phyloP scores from a whole-genome alignment of 1,140 invertebrate species.

The Hyles euphorbiae region DNA sequence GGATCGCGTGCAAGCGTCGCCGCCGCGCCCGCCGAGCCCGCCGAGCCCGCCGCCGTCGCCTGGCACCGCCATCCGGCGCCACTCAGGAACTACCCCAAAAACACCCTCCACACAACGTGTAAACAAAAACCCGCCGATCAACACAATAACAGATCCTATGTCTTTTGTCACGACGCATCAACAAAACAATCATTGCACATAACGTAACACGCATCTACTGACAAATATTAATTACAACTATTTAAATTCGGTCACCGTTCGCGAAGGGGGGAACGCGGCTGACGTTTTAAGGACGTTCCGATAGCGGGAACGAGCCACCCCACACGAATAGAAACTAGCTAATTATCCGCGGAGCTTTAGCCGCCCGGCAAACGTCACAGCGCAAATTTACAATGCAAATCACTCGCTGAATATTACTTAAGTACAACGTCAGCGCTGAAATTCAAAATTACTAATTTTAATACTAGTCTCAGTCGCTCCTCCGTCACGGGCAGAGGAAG shows the following conservation, averaged over 20 bases:
- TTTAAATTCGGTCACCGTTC: constrained; percentile 19
- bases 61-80: constrained; percentile 58
- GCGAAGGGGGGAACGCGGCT: constrained; percentile 32
- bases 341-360: constrained; percentile 71
- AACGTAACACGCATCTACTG: constrained; percentile 27
- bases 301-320: constrained; percentile 37
- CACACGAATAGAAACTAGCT: constrained; percentile 70
- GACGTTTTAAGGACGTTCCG: constrained; percentile 54
- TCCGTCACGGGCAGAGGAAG: constrained; percentile 59
- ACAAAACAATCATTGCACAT: constrained; percentile 17
- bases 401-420: constrained; percentile 68
- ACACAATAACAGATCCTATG: constrained; percentile 13
- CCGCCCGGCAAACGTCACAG: constrained; percentile 58
- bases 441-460: constrained; percentile 74
- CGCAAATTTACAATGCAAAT: constrained; percentile 74
- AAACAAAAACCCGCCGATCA: constrained; percentile 46
- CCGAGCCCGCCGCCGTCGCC: constrained; percentile 37
- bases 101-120: constrained; percentile 35
- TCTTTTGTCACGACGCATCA: constrained; percentile 23
- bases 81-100: constrained; percentile 49
- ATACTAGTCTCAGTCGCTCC: constrained; percentile 68
- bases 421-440: constrained; percentile 60
- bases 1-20: constrained; percentile 3
- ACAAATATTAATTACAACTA: constrained; percentile 29
- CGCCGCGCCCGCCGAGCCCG: constrained; percentile 44